These are phyloP conservation scores for Aproaerema taeniolella DNA, from an alignment of 2,888 invertebrate genomes.

Conservation along the genomic window DNA sequence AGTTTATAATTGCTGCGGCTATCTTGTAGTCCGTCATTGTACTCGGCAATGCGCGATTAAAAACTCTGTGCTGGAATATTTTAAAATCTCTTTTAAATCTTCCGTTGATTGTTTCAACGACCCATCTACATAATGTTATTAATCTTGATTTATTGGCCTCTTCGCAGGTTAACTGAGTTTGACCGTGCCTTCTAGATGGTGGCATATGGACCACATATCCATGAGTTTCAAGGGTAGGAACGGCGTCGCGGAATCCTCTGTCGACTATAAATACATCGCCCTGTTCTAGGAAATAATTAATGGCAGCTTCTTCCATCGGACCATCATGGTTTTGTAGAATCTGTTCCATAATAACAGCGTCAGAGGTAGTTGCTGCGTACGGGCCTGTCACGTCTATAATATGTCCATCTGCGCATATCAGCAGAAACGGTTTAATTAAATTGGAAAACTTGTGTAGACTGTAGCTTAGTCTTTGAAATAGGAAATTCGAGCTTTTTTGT, in stretches of 20 bases:
- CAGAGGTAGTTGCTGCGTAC: conserved; percentile 16
- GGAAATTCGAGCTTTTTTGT: conserved; percentile 19
- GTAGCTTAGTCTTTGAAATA: conserved; percentile 22
- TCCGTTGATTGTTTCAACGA: conserved; percentile 21
- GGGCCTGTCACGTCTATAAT: conserved; percentile 17
- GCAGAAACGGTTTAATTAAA: conserved; percentile 18
- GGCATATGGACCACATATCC: conserved; percentile 15
- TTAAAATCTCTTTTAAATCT: conserved; percentile 20
- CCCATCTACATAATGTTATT: conserved; percentile 21
- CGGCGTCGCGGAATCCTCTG: conserved; percentile 18
- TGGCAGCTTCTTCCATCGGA: conserved; percentile 11
- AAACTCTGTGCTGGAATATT: conserved; percentile 16
- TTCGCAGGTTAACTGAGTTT: conserved; percentile 13
- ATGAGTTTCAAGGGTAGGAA: conserved; percentile 8
- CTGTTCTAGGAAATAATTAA: conserved; percentile 13
- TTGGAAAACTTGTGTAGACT: conserved; percentile 18
- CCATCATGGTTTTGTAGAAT: conserved; percentile 12
- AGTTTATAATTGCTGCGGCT: conserved; percentile 20
- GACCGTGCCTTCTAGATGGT: conserved; percentile 2
- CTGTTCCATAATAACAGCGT: conserved; percentile 17
- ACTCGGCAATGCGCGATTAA: conserved; percentile 15
- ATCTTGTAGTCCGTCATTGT: conserved; percentile 18
- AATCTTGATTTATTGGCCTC: conserved; percentile 17
- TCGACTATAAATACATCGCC: conserved; percentile 21
- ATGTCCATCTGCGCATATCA: conserved; percentile 13